phyloP scores from a whole-genome alignment of 2,113 vertebrate species.

The Cyprinus carpio region DNA sequence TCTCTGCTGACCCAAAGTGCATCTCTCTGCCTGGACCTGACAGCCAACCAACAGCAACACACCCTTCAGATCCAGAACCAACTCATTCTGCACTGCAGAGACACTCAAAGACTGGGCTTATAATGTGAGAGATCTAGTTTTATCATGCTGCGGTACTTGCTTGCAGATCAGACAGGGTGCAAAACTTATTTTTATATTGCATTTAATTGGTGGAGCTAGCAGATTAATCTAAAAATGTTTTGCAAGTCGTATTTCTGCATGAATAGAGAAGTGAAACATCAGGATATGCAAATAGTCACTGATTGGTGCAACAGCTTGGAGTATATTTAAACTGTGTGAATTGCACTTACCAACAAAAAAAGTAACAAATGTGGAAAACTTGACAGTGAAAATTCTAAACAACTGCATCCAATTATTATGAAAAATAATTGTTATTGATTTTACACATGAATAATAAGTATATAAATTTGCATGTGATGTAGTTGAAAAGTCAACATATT shows the following conservation, averaged over 20 bases:
- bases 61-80: neutral
- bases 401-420: neutral
- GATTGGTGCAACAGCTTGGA: slow-evolving; percentile 18
- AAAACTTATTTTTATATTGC: slow-evolving; percentile 3
- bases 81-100: neutral
- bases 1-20: slow-evolving; percentile 26
- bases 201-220: neutral
- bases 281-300: neutral
- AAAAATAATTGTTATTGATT: neutral
- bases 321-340: slow-evolving; percentile 28
- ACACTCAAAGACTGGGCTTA: neutral
- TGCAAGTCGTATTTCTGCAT: neutral
- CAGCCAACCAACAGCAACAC: neutral
- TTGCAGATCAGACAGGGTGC: neutral
- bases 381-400: slow-evolving; percentile 11
- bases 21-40: slow-evolving; percentile 20
- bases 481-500: neutral
- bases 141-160: neutral
- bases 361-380: slow-evolving; percentile 12
- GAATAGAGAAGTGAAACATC: neutral
- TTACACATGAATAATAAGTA: neutral
- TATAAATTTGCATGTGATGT: neutral
- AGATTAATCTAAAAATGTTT: neutral
- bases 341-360: slow-evolving; percentile 6
- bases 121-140: slow-evolving; percentile 9